Conservation (phyloP, 2,888 invertebrate genomes). For the Dioctria linearis region DNA sequence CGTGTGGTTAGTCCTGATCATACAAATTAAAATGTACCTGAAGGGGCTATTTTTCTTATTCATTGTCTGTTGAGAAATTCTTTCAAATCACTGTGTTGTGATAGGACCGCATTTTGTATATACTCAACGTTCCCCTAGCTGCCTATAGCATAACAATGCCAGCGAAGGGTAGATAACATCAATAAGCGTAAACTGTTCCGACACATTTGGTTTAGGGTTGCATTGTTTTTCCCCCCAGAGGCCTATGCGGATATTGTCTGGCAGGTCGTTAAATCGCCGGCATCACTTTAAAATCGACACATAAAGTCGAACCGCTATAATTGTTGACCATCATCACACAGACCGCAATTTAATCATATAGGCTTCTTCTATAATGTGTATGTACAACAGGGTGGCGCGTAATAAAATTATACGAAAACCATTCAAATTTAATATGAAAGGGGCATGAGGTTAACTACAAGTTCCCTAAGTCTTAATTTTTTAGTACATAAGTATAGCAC, state of each 20-base stretch:
- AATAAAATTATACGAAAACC: background rate
- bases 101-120: background rate
- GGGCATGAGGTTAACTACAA: too few species aligned
- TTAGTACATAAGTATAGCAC: too few species aligned
- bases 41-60: background rate
- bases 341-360: background rate
- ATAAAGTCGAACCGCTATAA: background rate
- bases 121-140: background rate
- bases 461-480: background rate
- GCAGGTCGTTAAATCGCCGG: background rate
- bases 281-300: background rate
- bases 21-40: background rate
- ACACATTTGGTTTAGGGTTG: conserved; percentile 36
- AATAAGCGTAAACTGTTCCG: background rate
- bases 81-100: background rate
- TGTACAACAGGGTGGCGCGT: too few species aligned
- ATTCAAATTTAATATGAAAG: background rate
- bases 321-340: background rate
- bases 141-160: background rate
- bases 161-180: conserved; percentile 1
- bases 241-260: background rate
- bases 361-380: background rate
- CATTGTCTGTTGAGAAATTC: background rate
- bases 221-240: conserved; percentile 10
- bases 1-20: background rate